A percentile compares a stretch with the other conserved stretches of the same genome.
phyloP scores from a whole-genome alignment of 2,797 vertebrate genomes.

The Euthynnus affinis region DNA sequence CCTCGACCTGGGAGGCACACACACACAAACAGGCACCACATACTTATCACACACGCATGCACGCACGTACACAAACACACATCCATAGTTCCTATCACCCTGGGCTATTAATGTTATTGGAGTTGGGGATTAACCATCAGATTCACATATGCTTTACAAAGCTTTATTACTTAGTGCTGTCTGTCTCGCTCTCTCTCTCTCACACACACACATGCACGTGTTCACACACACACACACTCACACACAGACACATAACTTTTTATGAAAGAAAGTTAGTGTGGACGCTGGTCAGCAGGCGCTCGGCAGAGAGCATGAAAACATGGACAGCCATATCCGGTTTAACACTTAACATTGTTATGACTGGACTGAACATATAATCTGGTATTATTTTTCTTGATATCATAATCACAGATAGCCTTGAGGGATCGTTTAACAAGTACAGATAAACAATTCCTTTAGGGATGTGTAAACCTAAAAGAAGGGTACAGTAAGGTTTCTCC shows the following conservation, averaged over 20 bases:
- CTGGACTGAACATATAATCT: conserved; percentile 14
- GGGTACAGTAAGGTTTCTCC: neutral
- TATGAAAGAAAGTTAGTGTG: conserved; percentile 43
- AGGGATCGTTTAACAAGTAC: neutral
- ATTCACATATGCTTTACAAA: conserved; percentile 85
- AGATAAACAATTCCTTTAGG: neutral
- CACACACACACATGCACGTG: neutral
- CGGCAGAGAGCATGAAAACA: neutral
- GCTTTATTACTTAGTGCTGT: conserved; percentile 72
- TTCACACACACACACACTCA: conserved; percentile 31
- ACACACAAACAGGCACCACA: conserved; percentile 34
- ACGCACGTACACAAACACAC: conserved; percentile 49
- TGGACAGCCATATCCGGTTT: neutral
- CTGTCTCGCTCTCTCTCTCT: conserved; percentile 44
- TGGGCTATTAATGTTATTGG: conserved; percentile 82
- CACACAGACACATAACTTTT: conserved; percentile 36
- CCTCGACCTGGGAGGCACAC: conserved; percentile 72
- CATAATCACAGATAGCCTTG: neutral
- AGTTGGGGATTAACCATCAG: conserved; percentile 81
- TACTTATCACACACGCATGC: conserved; percentile 60
- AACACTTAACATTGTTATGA: conserved; percentile 8
- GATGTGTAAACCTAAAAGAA: neutral
- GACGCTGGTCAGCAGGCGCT: neutral
- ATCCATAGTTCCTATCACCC: conserved; percentile 67
- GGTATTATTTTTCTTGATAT: neutral